Base-by-base conservation (phyloP, 2,888 invertebrate species). In the Muschampia plurimacula region DNA sequence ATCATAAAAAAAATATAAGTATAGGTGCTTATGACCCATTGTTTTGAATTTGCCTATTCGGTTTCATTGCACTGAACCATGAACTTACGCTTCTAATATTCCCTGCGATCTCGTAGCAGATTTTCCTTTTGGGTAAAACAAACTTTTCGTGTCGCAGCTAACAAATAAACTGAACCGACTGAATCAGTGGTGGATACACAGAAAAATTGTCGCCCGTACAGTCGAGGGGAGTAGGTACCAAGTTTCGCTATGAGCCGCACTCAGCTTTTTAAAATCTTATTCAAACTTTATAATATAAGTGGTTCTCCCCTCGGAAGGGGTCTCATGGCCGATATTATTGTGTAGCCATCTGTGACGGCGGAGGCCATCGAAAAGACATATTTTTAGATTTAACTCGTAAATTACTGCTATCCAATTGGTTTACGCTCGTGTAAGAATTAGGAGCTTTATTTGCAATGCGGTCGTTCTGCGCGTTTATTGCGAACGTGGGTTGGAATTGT, bases 301-400 rank as follows among this genome's bases (percentile, higher is more conserved):
- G 89, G 85, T 77, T 85, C 82, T 84, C 89, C 92, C 91, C 87
- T 90, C 84, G 76, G 82, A 81, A 72, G 66, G 70, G 72, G 67
- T 67, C 72, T 72, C 67, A 67, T 81, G 81, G 83, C 81, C 81
- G 87, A 87, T 90, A 90, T 90, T 93, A 92, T 93, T 92, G 93
- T 92, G 92, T 85, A 92, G 90, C 92, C 93, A 93, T 93, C 93
- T 94, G 93, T 90, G 93, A 91, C 93, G 89, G 83, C 81, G 86
- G 86, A 86, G 89, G 89, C 88, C 86, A 91, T 92, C 86, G 89
- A 86, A 89, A 89, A 90, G 92, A 91, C 93, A 93, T 93, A 93
- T 93, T 94, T 93, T 93, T 92, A 92, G 92, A 92, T 92, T 92
- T 92, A 89, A 89, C 91, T 92, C 91, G 89, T 93, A 93, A 93